Evolutionary conservation across 2,797 vertebrate species (phyloP).

Genomic region (Coregonus suidteri): DNA sequence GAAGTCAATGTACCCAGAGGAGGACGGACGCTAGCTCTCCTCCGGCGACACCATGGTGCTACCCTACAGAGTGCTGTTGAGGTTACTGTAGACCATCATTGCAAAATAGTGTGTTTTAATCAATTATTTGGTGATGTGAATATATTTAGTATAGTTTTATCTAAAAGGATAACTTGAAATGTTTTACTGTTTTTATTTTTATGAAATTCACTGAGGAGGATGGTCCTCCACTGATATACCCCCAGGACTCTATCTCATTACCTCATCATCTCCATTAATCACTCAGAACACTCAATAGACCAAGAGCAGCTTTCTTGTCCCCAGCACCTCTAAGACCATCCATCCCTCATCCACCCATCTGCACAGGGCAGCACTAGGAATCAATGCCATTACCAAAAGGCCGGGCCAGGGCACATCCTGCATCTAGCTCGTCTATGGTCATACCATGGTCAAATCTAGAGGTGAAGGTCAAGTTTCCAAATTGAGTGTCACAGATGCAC

Average conservation of each 20-base stretch:
- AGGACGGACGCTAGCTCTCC: too few relatives aligned
- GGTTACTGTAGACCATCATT: too few relatives aligned
- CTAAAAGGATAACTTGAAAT: too few relatives aligned
- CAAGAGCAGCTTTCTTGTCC: slow-evolving; percentile 42
- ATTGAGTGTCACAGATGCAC: slow-evolving; percentile 73
- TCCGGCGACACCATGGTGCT: too few relatives aligned
- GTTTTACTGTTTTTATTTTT: too few relatives aligned
- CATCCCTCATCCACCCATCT: slow-evolving; percentile 48
- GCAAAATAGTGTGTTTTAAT: too few relatives aligned
- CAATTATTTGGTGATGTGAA: too few relatives aligned
- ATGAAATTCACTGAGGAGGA: too few relatives aligned
- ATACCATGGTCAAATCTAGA: slow-evolving; percentile 50
- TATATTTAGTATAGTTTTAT: too few relatives aligned
- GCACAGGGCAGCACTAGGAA: slow-evolving; percentile 51
- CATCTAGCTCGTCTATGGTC: slow-evolving; percentile 31
- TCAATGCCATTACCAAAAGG: slow-evolving; percentile 74
- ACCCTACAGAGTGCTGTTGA: too few relatives aligned
- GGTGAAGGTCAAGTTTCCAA: slow-evolving; percentile 75
- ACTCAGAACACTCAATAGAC: slow-evolving; percentile 58
- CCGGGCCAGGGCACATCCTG: slow-evolving; percentile 36
- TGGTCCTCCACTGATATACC: too few relatives aligned
- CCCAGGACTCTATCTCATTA: slow-evolving; percentile 23
- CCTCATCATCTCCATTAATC: slow-evolving; percentile 62
- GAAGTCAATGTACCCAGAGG: too few relatives aligned
- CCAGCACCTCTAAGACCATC: slow-evolving; percentile 44